These are phyloP conservation scores for Pangasianodon hypophthalmus DNA, from an alignment of 2,113 vertebrate species.

Conservation along the genomic window DNA sequence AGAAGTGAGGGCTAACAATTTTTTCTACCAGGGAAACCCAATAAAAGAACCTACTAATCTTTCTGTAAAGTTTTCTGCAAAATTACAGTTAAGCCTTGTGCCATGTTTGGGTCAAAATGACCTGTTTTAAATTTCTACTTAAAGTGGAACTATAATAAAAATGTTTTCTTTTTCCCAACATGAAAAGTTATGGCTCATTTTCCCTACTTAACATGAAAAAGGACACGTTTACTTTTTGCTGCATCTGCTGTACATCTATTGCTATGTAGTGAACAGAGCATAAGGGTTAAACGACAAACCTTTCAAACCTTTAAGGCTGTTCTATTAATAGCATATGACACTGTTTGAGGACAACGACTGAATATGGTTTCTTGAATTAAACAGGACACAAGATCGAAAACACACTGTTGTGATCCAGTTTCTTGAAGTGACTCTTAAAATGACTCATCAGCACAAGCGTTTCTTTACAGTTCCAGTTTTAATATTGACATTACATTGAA, in stretches of 20 bases:
- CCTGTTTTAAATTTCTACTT: neutral
- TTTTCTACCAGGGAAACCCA: neutral
- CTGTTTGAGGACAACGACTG: neutral
- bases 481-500: slow-evolving; percentile 77
- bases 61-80: neutral
- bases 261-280: no score
- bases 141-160: neutral
- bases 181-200: neutral
- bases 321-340: neutral
- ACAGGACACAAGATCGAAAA: neutral
- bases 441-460: slow-evolving; percentile 30
- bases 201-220: neutral
- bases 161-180: neutral
- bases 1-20: neutral
- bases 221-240: neutral
- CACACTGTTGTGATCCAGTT: neutral
- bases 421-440: slow-evolving; percentile 3
- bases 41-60: neutral
- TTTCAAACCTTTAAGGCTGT: neutral
- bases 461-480: slow-evolving; percentile 65
- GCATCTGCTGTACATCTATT: neutral
- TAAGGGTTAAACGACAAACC: neutral
- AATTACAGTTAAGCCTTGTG: neutral
- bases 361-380: neutral
- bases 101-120: neutral